Percentiles rank a stretch among this genome's conserved stretches.
These are phyloP conservation scores for Pongo pygmaeus DNA, from an alignment of 2,113 vertebrate species.

Conservation along the genomic window DNA sequence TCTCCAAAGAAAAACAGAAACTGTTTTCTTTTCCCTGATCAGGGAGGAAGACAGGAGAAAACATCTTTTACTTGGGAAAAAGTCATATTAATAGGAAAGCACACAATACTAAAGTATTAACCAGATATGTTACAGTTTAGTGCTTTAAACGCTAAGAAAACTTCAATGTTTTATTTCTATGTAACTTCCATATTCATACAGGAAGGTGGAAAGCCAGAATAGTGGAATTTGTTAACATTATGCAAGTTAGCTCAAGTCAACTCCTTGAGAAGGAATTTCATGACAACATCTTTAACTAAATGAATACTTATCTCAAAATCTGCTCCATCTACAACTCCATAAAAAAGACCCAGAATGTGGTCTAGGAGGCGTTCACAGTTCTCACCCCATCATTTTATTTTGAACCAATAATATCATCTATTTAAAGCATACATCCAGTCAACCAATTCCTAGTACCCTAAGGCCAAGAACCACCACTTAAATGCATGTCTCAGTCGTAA, in stretches of 20 bases:
- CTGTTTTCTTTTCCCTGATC: not conserved
- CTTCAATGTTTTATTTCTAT: not conserved
- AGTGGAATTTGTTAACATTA: not conserved
- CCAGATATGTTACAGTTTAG: not conserved
- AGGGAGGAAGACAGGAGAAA: not conserved
- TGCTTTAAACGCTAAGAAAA: not conserved
- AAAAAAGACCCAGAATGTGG: not conserved
- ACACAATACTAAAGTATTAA: not conserved
- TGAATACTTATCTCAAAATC: not conserved
- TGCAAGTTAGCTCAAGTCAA: not conserved
- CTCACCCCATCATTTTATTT: not conserved
- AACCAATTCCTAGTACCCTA: not conserved
- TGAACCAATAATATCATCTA: not conserved
- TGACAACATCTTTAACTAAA: not conserved
- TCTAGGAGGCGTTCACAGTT: not conserved
- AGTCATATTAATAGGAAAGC: not conserved
- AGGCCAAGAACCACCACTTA: conserved; percentile 27
- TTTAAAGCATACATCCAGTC: not conserved
- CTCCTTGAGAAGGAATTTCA: not conserved
- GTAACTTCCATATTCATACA: not conserved
- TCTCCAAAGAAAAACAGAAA: not conserved
- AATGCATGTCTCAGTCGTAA: conserved; percentile 51
- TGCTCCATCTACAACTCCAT: not conserved
- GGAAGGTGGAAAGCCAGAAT: not conserved
- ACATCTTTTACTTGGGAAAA: not conserved